Base-by-base conservation (phyloP, 1,140 invertebrate species). In the Conus betulinus region DNA sequence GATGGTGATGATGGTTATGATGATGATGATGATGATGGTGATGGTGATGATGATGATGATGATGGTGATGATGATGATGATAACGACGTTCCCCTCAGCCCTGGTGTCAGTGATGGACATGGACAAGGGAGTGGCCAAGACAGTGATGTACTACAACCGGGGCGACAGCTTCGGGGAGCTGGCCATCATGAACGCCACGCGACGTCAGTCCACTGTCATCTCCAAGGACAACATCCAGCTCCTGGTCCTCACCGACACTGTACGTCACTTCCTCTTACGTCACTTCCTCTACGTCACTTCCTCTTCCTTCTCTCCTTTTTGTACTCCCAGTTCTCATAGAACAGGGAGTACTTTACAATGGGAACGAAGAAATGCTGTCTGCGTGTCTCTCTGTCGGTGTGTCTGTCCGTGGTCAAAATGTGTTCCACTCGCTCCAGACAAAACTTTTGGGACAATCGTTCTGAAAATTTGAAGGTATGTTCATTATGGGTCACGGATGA, bases 101-200 rank as follows among this genome's bases (percentile, higher is more conserved):
- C 87, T 94, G 23, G 93, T 94, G 20, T 92, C 92, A 2, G 88
- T 88, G 0, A 87, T 94, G 90, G 91, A 94, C 55, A n/a, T 78
- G 17, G 88, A 91, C n/a, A 91, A 88, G 13, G 90, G 88, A 1
- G 52, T 88, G 15, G 84, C 90, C 27, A 92, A 92, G 74, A 93
- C 93, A 0, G 86, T 94, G 8, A 88, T 92, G 67, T 92, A 91
- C 81, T 89, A 94, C 2, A 90, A 88, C 87, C 84, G 93, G 23
- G 94, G 94, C 17, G 93, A 94, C 88, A 93, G 92, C 87, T 94
- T 94, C 88, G 94, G 94, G 4, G 94, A 94, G 39, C 87, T 92
- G 20, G 93, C 92, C 87, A 93, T 94, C 23, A 92, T 94, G 81
- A 93, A 92, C 23, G 86, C 89, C 78, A 82, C 91, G 17, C 78